Conservation (phyloP, 2,797 vertebrate genomes). For the Acipenser transmontanus region DNA sequence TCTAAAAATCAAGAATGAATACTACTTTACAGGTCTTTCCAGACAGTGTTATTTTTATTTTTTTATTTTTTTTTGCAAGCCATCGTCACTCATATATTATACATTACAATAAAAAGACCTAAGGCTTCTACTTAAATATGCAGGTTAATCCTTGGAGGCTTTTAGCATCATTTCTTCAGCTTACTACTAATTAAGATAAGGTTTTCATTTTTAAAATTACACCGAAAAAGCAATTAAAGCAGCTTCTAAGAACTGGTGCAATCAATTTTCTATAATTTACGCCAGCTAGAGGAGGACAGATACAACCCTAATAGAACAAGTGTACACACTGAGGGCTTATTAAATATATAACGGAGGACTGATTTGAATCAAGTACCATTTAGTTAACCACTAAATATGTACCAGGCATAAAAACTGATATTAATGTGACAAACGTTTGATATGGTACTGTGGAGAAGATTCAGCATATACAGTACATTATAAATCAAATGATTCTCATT, state of each 20-base stretch:
- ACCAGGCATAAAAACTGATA: too few species aligned
- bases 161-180: constrained; percentile 57
- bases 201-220: constrained; percentile 65
- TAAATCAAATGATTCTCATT: too few species aligned
- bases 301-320: constrained; percentile 50
- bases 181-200: constrained; percentile 72
- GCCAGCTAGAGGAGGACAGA: constrained; percentile 51
- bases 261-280: constrained; percentile 66
- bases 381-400: too few species aligned
- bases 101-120: constrained; percentile 27
- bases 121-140: constrained; percentile 52
- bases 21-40: too few species aligned
- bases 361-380: too few species aligned
- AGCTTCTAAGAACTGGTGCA: constrained; percentile 55
- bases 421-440: too few species aligned
- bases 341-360: too few species aligned
- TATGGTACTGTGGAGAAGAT: too few species aligned
- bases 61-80: too few species aligned
- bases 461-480: too few species aligned
- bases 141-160: constrained; percentile 51
- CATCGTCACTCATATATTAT: constrained; percentile 29
- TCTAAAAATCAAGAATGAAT: too few species aligned
- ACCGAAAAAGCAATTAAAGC: constrained; percentile 63
- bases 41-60: too few species aligned
- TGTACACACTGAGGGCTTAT: constrained; percentile 27